Evolutionary conservation across 53 echinoderm and acorn worm genomes (phyloP).

Genomic region (Astropecten irregularis): DNA sequence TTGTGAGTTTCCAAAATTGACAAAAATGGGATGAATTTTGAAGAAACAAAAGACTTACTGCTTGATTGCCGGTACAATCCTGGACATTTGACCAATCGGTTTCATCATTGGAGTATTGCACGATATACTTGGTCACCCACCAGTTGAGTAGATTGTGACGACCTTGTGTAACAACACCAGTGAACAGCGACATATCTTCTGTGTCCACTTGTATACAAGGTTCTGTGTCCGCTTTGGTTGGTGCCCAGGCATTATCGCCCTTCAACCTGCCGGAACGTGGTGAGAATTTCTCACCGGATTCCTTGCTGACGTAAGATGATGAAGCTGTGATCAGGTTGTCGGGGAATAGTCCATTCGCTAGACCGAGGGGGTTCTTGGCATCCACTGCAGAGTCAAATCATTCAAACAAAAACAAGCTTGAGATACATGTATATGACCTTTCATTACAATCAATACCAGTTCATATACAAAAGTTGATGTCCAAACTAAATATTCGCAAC

Average conservation of each 20-base stretch:
- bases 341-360: not conserved
- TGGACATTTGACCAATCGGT: not conserved
- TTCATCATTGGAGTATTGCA: slow-evolving; percentile 22
- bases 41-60: too few species aligned
- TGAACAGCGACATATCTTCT: not conserved
- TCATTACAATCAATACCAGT: too few species aligned
- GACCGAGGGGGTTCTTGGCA: slow-evolving; percentile 10
- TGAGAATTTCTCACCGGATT: not conserved
- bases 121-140: slow-evolving; percentile 58
- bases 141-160: slow-evolving; percentile 33
- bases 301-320: not conserved
- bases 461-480: too few species aligned
- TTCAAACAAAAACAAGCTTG: too few species aligned
- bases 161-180: slow-evolving; percentile 62
- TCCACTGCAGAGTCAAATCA: slow-evolving; percentile 22
- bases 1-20: too few species aligned
- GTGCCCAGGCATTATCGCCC: slow-evolving; percentile 8
- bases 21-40: too few species aligned
- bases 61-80: not conserved
- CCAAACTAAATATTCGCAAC: too few species aligned
- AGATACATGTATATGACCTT: too few species aligned
- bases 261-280: not conserved
- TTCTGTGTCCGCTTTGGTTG: not conserved
- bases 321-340: not conserved
- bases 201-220: slow-evolving; percentile 54